Evolutionary conservation across 2,797 vertebrate genomes (phyloP), one percentile per base, ranked within the genome.

Genomic region (Alosa sapidissima): DNA sequence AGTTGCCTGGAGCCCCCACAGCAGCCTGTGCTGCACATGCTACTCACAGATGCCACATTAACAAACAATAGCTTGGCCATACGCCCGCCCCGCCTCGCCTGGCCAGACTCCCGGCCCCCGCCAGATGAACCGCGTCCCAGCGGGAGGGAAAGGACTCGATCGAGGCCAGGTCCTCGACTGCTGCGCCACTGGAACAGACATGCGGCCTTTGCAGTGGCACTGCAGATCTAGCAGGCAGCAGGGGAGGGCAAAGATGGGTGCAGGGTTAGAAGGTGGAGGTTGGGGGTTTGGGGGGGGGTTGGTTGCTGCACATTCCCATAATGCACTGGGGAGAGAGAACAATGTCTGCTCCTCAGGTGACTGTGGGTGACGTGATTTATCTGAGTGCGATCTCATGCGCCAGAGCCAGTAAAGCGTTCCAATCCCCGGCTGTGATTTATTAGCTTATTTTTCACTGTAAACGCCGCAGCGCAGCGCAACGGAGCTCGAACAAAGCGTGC

Each of bases 381-480:
- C 81, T 83, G 51, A 78, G 81, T 55, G 62, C 75, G 83, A 54
- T 75, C 48, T 68, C 78, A 36, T 75, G 83, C 85, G 68, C 72
- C 72, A 24, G 41, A 28, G 75, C 36, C 36, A 78, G 21, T 5
- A 8, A 78, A 78, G 6, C 82, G 83, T 81, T 82, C 48, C 47
- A 83, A 51, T 21, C 54, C 60, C 75, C 55, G 48, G 82, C 82
- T 83, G 28, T 88, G 87, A 91, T 86, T 86, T 89, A 90, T 87
- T 83, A 48, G 82, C 84, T 88, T 87, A 86, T 88, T 88, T 89
- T 88, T 83, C 82, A 85, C 84, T 75, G 48, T 84, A 86, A 89
- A 88, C 60, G 28, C 72, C 82, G 82, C 84, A 83, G 85, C 82
- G 82, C 51, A 52, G 51, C 13, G 11, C 54, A 55, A 19, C 16